Base-by-base conservation (phyloP, 2,113 vertebrate species). In the Mesitornis unicolor region DNA sequence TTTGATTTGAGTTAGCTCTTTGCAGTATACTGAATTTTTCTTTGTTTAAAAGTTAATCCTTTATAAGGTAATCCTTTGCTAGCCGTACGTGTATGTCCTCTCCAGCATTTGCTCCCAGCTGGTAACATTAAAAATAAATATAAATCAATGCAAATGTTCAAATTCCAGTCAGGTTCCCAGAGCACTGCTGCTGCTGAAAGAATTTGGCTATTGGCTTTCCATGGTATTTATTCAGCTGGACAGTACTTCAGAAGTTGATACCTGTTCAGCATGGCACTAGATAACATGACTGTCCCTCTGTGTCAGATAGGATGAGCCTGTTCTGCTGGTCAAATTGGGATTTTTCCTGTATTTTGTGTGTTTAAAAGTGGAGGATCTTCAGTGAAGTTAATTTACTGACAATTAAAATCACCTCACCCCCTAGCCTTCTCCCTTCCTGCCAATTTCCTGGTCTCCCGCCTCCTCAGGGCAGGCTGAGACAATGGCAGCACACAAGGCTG, bases 11-110 rank as follows among this genome's bases (percentile, higher is more conserved):
- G 79, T 47, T 80, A 75, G 79, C 77, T 93, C 74, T 95, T 90
- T 94, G 85, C 83, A 65, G 53, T 57, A 48, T n/a, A 89, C 40
- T 12, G 9, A 64, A 35, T 89, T 90, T 93, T 93, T 74, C 82
- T 94, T 95, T 94, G 84, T 96, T 91, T 96, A 80, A 86, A 88
- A 86, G 76, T 80, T 96, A 97, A 96, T 95, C 92, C 88, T 93
- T 86, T 81, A 59, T 47, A 86, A 93, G 51, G 79, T 96, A 96
- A 96, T 93, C 92, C 93, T 94, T 75, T 0, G 0, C 47, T 71
- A 51, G 60, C 51, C 5, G 5, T 80, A n/a, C n/a, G n/a, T n/a
- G n/a, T 77, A 42, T 59, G 31, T 86, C 38, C 35, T 73, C 53
- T 94, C 54, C 42, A 73, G 59, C 1, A 2, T 82, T 91, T 83